phyloP scores from a whole-genome alignment of 92 coral and sea anemone genomes.

The Anthopleura xanthogrammica region DNA sequence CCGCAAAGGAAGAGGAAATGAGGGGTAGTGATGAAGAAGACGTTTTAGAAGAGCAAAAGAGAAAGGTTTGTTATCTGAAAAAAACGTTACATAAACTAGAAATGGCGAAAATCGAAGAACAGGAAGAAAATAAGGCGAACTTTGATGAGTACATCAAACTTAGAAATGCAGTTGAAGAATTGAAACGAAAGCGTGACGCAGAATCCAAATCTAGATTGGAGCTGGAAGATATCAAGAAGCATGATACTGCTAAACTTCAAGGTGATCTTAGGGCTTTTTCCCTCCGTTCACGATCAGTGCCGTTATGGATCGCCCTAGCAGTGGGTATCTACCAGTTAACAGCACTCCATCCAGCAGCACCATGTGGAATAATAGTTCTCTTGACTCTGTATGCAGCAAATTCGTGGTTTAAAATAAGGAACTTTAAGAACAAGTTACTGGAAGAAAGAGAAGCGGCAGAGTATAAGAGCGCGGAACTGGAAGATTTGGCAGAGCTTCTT shows the following conservation, averaged over 20 bases:
- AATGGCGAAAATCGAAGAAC: constrained; percentile 62
- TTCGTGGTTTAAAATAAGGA: constrained; percentile 59
- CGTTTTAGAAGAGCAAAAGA: constrained; percentile 35
- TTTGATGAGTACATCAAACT: constrained; percentile 70
- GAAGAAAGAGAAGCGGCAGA: constrained; percentile 63
- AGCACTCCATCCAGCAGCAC: constrained; percentile 48
- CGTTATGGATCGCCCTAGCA: constrained; percentile 61
- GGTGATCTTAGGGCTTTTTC: constrained; percentile 42
- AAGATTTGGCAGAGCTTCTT: constrained; percentile 69
- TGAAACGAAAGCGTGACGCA: constrained; percentile 60
- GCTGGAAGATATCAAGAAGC: constrained; percentile 40
- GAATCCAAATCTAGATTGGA: constrained; percentile 42
- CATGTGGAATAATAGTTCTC: constrained; percentile 35
- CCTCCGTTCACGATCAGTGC: constrained; percentile 51
- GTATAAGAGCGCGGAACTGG: constrained; percentile 76
- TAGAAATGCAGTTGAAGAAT: constrained; percentile 60
- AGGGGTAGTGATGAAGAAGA: constrained; percentile 50
- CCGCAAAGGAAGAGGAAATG: constrained; percentile 48
- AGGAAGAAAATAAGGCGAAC: constrained; percentile 47
- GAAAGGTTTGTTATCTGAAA: constrained; percentile 45
- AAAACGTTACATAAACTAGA: constrained; percentile 52
- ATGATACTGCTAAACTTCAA: constrained; percentile 35
- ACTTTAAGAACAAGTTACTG: constrained; percentile 44
- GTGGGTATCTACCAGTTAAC: constrained; percentile 47
- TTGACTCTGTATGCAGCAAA: constrained; percentile 47